Base-by-base conservation (phyloP, 2,113 vertebrate genomes). In the Elaphurus davidianus region DNA sequence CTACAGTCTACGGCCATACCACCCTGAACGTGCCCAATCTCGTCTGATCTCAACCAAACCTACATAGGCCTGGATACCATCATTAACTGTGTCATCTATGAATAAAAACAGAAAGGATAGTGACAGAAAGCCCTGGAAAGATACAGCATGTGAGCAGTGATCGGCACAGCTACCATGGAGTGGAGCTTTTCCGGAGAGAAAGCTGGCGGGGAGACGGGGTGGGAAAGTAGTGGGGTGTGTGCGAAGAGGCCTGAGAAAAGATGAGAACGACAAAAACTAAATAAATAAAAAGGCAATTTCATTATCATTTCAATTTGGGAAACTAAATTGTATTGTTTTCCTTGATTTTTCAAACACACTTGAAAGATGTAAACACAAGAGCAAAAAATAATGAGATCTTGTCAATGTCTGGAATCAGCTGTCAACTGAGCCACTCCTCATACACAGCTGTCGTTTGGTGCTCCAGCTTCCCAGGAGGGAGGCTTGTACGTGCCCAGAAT, bases 371-470 rank as follows among this genome's bases (percentile, higher is more conserved):
- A 97, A 97, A 84, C 62, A 84, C 36, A 83, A 89, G 78, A 90
- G 67, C 83, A 90, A 90, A 98, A 91, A 88, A 47, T 54, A 97
- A 97, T 87, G 45, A 97, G 87, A 97, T 91, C 87, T 81, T 81
- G 47, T 95, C 90, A 93, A 14, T 67, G 91, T 82, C n/a, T 33
- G 81, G 76, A 79, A 88, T 96, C 87, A 92, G 52, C 45, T 82
- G 90, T 95, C 79, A 94, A 36, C 30, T 16, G 79, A 96, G 43
- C 52, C 79, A 88, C 59, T 85, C 57, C n/a, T 94, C 86, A 92
- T n/a, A 90, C 54, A 90, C 45, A 83, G 93, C 47, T 96, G 85
- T 96, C 92, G 95, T 57, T 86, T 87, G n/a, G 59, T 76, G 40
- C n/a, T 95, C 52, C 4, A 9, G 83, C 25, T 90, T 74, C 79